phyloP scores from a whole-genome alignment of 2,888 invertebrate genomes.

The Acanthosepion pharaonis region DNA sequence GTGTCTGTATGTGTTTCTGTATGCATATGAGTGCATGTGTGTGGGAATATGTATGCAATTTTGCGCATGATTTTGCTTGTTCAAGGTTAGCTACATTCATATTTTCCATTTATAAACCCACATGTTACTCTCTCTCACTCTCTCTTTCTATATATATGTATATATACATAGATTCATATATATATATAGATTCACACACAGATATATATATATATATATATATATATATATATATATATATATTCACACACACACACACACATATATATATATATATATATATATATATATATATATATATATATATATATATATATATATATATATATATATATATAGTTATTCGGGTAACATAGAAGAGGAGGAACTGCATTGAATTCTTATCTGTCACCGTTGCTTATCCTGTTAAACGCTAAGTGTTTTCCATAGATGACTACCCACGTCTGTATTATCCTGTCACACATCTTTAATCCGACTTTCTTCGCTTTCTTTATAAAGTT shows the following conservation, averaged over 20 bases:
- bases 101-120: no score
- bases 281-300: background rate
- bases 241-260: background rate
- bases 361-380: background rate
- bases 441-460: background rate
- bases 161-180: background rate
- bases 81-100: no score
- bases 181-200: background rate
- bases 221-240: background rate
- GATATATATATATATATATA: background rate
- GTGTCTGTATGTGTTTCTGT: background rate
- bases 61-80: background rate
- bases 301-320: background rate
- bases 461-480: background rate
- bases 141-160: no score
- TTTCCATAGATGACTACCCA: background rate
- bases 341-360: background rate
- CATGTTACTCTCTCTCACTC: no score
- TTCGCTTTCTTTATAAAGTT: background rate
- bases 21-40: background rate
- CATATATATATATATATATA: background rate
- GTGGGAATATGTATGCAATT: background rate
- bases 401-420: background rate
- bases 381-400: background rate
- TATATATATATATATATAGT: background rate